phyloP scores from a whole-genome alignment of 2,113 vertebrate species.

The Mastomys natalensis region DNA sequence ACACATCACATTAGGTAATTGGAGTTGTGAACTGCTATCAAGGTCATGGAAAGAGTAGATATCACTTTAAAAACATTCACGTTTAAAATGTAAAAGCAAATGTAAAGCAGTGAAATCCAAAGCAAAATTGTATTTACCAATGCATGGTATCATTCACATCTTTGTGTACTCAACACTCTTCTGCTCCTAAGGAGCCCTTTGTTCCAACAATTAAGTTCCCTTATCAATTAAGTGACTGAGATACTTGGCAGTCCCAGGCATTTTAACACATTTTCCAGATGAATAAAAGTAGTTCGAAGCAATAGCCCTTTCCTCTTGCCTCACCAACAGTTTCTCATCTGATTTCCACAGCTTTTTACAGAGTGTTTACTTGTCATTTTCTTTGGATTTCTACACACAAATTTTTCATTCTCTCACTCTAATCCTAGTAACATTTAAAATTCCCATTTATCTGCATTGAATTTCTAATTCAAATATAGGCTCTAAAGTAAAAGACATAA shows the following conservation, averaged over 20 bases:
- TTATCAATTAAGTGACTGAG: slow-evolving; percentile 52
- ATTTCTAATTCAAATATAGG: neutral
- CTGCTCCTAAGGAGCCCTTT: neutral
- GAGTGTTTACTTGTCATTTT: slow-evolving; percentile 27
- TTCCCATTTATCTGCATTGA: neutral
- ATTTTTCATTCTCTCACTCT: neutral
- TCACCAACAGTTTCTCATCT: slow-evolving; percentile 10
- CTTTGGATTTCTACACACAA: slow-evolving; percentile 21
- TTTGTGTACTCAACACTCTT: neutral
- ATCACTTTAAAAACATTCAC: neutral
- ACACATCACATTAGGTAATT: neutral
- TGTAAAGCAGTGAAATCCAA: neutral
- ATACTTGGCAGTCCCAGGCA: neutral
- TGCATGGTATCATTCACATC: neutral
- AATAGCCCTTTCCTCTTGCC: neutral
- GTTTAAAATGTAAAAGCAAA: neutral
- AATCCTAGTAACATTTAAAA: neutral
- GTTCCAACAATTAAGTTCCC: slow-evolving; percentile 26
- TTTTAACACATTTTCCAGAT: slow-evolving; percentile 52
- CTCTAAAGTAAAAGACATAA: neutral
- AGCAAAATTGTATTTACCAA: neutral
- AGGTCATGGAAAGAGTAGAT: neutral
- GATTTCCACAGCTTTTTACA: neutral
- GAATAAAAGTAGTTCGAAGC: neutral
- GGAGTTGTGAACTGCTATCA: neutral